Evolutionary conservation across 2,888 invertebrate genomes (phyloP), one percentile per base, ranked within the genome.

Genomic region (Troides aeacus): DNA sequence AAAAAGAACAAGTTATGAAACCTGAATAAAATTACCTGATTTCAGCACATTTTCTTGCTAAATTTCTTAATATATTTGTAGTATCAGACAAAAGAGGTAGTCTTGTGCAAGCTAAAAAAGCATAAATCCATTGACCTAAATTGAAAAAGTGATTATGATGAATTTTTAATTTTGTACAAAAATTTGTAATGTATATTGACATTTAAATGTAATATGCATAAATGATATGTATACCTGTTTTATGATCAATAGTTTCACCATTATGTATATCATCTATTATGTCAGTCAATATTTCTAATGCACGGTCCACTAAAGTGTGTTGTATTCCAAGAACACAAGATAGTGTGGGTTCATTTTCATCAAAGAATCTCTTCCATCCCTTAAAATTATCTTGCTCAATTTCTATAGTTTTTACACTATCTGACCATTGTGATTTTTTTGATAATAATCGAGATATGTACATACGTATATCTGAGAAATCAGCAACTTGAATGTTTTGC

Each of bases 71-170:
- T 71, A 94, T 90, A 58, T 94, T 93, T 79, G 94, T 94, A n/a
- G 94, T 93, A 71, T 95, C 95, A 2, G 96, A 95, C 61, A 94
- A 89, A 12, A 96, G 84, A 0, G 96, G 96, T 72, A 94, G 93
- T 78, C 95, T 94, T 53, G 95, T 84, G 72, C 94, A 94, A 8
- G 94, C 93, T 63, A 96, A 81, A 63, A 96, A 85, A 0, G 95
- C 93, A 87, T 95, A 96, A 36, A 96, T 90, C 96, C 96, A 96
- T 80, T 92, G 91, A 36, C 95, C 95, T 93, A 50, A 50, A 50
- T 50, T 50, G 1, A 50, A 4, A 17, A 50, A 17, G 50, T 50
- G 7, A 8, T 10, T 39, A 10, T 39, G 8, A 10, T 7, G 10
- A 10, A 10, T 39, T 39, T 39, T 39, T 39, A 10, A 10, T 39